Conservation (phyloP, 2,888 invertebrate species). For the Parnassius mnemosyne region DNA sequence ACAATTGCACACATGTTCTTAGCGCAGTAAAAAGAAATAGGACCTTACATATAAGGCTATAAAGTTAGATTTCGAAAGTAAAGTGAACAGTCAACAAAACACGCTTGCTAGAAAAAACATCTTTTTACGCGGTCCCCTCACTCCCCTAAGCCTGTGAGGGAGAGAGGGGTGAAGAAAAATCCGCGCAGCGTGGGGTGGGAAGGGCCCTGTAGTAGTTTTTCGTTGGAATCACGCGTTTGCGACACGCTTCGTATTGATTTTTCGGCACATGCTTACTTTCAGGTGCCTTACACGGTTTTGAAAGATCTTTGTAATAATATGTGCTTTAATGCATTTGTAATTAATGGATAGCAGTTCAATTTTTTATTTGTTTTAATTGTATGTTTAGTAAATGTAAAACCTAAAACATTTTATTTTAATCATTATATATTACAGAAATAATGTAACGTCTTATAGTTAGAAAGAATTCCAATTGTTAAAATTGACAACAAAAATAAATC, state of each 20-base stretch:
- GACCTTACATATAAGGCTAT: slow-evolving; percentile 22
- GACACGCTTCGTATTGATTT: slow-evolving; percentile 77
- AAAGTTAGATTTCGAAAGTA: slow-evolving; percentile 38
- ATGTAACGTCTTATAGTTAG: too few species aligned
- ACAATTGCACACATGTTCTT: slow-evolving; percentile 69
- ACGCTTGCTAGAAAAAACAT: slow-evolving; percentile 71
- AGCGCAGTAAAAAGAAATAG: slow-evolving; percentile 30
- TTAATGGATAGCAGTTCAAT: too few species aligned
- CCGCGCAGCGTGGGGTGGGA: slow-evolving; percentile 50
- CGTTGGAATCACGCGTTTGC: slow-evolving; percentile 76
- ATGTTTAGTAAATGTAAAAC: too few species aligned
- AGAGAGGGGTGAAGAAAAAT: slow-evolving; percentile 69
- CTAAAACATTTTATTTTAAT: too few species aligned
- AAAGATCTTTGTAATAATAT: slow-evolving; percentile 1
- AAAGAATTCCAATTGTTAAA: too few species aligned
- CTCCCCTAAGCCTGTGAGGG: slow-evolving; percentile 58
- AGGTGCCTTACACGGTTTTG: slow-evolving; percentile 55
- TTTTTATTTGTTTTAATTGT: too few species aligned
- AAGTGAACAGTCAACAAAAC: slow-evolving; percentile 59
- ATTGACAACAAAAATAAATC: too few species aligned
- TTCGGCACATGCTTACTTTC: slow-evolving; percentile 67
- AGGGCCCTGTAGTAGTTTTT: slow-evolving; percentile 71
- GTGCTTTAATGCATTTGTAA: not conserved
- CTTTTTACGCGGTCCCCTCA: slow-evolving; percentile 71
- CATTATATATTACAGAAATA: too few species aligned